phyloP scores from a whole-genome alignment of 1,140 invertebrate species.

The Drosophila jambulina region DNA sequence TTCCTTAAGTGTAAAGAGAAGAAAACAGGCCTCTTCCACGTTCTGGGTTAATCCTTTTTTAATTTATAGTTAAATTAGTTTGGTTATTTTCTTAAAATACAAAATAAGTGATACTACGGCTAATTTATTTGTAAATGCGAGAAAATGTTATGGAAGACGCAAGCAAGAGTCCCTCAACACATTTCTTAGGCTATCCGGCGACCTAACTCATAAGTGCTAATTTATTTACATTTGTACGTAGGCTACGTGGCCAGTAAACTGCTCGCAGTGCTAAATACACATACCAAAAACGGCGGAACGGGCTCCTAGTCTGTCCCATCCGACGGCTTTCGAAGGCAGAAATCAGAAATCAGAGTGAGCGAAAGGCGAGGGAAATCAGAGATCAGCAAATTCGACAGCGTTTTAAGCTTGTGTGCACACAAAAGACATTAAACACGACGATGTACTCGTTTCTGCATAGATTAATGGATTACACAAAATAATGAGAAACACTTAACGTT shows the following conservation, averaged over 20 bases:
- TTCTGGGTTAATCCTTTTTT: conserved; percentile 66
- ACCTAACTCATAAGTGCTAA: conserved; percentile 72
- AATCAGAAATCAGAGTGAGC: conserved; percentile 23
- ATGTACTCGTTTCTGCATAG: conserved; percentile 78
- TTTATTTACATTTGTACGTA: conserved; percentile 69
- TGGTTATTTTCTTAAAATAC: conserved; percentile 80
- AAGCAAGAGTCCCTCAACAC: conserved; percentile 36
- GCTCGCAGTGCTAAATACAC: conserved; percentile 44
- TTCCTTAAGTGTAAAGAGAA: conserved; percentile 70
- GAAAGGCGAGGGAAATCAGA: conserved; percentile 29
- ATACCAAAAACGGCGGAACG: conserved; percentile 47
- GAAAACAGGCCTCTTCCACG: conserved; percentile 68
- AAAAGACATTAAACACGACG: conserved; percentile 74
- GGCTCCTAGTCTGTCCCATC: conserved; percentile 27
- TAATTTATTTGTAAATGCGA: conserved; percentile 79
- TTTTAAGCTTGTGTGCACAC: conserved; percentile 69
- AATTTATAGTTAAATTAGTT: conserved; percentile 79
- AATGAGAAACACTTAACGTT: conserved; percentile 74
- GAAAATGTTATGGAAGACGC: conserved; percentile 32
- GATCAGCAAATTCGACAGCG: conserved; percentile 51
- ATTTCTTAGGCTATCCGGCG: conserved; percentile 71
- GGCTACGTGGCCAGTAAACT: conserved; percentile 46
- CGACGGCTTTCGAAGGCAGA: conserved; percentile 26
- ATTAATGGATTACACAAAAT: conserved; percentile 66
- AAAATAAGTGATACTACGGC: conserved; percentile 82